These are phyloP conservation scores for Phalera bucephala DNA, from an alignment of 2,888 invertebrate species.

Conservation along the genomic window DNA sequence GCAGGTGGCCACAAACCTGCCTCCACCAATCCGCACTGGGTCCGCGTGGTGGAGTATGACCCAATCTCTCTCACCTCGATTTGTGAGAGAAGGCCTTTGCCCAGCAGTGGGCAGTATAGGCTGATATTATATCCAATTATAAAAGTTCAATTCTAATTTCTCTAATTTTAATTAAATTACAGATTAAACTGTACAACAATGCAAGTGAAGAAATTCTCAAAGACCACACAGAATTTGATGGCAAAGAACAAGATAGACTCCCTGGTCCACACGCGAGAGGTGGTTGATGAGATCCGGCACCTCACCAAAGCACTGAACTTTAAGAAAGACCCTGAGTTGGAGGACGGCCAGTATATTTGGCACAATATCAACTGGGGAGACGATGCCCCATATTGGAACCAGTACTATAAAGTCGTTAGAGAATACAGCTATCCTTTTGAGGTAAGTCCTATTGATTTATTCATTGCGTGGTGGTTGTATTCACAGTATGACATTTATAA, in stretches of 20 bases:
- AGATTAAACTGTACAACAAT: conserved; percentile 70
- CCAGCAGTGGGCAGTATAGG: no score
- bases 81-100: no score
- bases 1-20: no score
- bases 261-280: conserved; percentile 55
- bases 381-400: conserved; percentile 76
- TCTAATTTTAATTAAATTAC: no score
- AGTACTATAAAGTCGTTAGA: conserved; percentile 64
- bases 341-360: conserved; percentile 44
- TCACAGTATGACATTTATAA: no score
- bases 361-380: conserved; percentile 73
- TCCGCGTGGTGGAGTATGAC: no score
- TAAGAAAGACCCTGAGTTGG: conserved; percentile 33
- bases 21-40: no score
- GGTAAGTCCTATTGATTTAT: no score
- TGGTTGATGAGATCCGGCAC: conserved; percentile 61
- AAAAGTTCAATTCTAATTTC: no score
- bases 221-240: conserved; percentile 61
- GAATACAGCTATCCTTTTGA: conserved; percentile 70
- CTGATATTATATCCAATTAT: no score
- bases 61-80: no score
- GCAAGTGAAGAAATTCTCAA: conserved; percentile 69
- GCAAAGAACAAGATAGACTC: conserved; percentile 58
- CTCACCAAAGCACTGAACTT: conserved; percentile 63
- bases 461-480: no score